Evolutionary conservation across 2,797 vertebrate genomes (phyloP), one percentile per base, ranked within the genome.

Genomic region (Malacoraja senta): DNA sequence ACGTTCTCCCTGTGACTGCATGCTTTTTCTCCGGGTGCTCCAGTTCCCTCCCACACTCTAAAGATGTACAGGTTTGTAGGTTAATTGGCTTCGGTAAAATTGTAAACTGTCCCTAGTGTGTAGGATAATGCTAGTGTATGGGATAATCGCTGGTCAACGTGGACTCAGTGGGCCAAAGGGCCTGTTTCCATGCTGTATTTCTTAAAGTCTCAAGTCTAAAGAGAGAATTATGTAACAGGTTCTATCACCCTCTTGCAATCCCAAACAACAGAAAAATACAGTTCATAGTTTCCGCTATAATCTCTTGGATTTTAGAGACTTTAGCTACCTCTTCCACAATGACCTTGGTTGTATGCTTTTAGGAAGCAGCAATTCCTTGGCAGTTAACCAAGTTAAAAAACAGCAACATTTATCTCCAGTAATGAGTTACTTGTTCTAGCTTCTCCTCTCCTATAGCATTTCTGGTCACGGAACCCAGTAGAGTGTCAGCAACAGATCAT

Each of bases 321-420:
- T 74, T 24, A 91, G 68, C 24, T 24, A 76, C 12, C n/a, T 24
- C 90, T 13, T 58, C 72, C 71, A 92, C 68, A 68, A 15, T 17
- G 72, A 53, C 68, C 90, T 92, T 76, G 71, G 71, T 92, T 21
- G 29, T 44, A 76, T 8, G 9, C 9, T 19, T 63, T 26, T 6
- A n/a, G 88, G 35, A 26, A 44, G 88, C 68, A 24, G 32, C 58
- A 7, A 63, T 61, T 86, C 13, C 58, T n/a, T 35, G 1, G 13
- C 71, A 72, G 90, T 44, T 74, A 90, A 65, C 26, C 38, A 92
- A 74, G 71, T 21, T 3, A 9, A 4, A 35, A 74, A 91, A 53
- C 10, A 53, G 90, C 90, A 53, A 92, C 44, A 92, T n/a, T 92
- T 29, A 92, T 92, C 72, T 44, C 24, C 61, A 35, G 32, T 76